These are phyloP conservation scores for Adelphocoris suturalis DNA, from an alignment of 2,888 invertebrate species.

Conservation along the genomic window DNA sequence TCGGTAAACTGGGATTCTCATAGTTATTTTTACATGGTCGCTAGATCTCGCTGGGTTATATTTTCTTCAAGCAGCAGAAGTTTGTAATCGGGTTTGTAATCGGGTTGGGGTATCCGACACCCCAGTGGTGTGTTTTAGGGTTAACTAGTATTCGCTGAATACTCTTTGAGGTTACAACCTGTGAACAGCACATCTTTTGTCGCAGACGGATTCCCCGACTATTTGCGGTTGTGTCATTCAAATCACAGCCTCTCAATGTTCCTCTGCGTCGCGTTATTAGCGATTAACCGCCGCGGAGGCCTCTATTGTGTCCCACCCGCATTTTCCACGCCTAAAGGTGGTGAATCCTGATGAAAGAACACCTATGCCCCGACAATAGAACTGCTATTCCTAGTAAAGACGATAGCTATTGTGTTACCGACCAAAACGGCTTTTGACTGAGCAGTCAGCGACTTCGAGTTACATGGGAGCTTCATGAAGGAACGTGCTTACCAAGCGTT, in stretches of 20 bases:
- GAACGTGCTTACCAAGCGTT: slow-evolving; percentile 5
- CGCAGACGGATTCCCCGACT: background rate
- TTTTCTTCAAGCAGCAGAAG: no score
- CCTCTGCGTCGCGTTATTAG: background rate
- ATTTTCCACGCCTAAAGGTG: background rate
- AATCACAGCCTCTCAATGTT: background rate
- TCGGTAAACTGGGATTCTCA: no score
- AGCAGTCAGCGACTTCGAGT: background rate
- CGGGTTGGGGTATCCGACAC: no score
- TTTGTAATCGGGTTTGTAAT: no score
- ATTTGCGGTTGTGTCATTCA: slow-evolving; percentile 14
- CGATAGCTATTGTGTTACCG: background rate
- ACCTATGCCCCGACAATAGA: background rate
- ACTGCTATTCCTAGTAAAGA: slow-evolving; percentile 32
- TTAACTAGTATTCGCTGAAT: no score
- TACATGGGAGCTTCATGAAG: background rate
- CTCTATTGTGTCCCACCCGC: background rate
- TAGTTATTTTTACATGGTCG: no score
- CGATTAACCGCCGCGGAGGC: slow-evolving; percentile 16
- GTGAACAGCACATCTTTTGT: background rate
- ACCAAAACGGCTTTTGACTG: slow-evolving; percentile 12
- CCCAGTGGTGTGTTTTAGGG: no score
- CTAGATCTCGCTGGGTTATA: no score
- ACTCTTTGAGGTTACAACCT: no score
- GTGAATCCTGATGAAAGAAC: background rate